Evolutionary conservation across 2,888 invertebrate species (phyloP).

Genomic region (Cephus sareptanus): DNA sequence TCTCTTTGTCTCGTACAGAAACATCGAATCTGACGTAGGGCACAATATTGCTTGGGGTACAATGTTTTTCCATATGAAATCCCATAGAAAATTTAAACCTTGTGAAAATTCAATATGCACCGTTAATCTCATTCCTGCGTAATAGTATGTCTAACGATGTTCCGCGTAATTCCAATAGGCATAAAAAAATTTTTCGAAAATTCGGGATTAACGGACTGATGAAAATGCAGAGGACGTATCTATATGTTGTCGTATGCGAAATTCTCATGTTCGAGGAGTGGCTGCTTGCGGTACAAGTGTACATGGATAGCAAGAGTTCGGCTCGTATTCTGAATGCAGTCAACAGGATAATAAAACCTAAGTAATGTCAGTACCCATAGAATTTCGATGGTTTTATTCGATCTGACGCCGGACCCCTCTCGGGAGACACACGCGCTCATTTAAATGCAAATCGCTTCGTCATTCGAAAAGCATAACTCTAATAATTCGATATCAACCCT

Average conservation of each 20-base stretch:
- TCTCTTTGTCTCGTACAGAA: too few relatives aligned
- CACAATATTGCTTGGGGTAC: too few relatives aligned
- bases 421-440: slow-evolving; percentile 41
- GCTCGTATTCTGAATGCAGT: slow-evolving; percentile 5
- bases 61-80: not conserved
- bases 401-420: slow-evolving; percentile 36
- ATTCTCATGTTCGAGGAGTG: slow-evolving; percentile 27
- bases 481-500: slow-evolving; percentile 38
- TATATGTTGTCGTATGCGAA: slow-evolving; percentile 6
- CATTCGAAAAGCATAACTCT: slow-evolving; percentile 50
- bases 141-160: not conserved
- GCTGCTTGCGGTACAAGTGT: not conserved
- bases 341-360: slow-evolving; percentile 35
- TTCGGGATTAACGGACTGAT: slow-evolving; percentile 30
- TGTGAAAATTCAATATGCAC: not conserved
- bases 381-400: slow-evolving; percentile 35
- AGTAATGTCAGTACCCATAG: slow-evolving; percentile 38
- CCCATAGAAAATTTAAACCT: not conserved
- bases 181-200: not conserved
- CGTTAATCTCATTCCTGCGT: not conserved
- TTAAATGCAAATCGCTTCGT: slow-evolving; percentile 56
- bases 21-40: too few relatives aligned
- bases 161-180: not conserved
- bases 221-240: slow-evolving; percentile 31
- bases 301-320: not conserved